Conservation (phyloP, 2,113 vertebrate species). For the Puffinus mauretanicus region DNA sequence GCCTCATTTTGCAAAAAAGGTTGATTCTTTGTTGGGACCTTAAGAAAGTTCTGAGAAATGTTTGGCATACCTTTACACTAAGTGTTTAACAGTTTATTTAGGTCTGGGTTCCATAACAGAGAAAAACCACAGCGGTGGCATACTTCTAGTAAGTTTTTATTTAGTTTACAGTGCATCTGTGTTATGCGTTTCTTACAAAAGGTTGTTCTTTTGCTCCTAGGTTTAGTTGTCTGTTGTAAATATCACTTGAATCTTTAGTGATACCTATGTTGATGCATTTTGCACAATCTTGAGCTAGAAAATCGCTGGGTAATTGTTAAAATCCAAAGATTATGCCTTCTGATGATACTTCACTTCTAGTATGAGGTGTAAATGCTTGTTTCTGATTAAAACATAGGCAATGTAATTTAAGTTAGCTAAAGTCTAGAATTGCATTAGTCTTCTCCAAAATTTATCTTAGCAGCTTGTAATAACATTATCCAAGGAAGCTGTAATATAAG, state of each 20-base stretch:
- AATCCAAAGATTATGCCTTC: background rate
- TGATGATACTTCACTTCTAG: background rate
- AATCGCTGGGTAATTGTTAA: background rate
- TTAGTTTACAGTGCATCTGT: constrained; percentile 46
- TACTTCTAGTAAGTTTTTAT: constrained; percentile 56
- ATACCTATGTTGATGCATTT: accelerated
- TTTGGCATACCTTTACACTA: constrained; percentile 80
- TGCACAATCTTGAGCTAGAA: background rate
- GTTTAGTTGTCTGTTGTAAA: background rate
- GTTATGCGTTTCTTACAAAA: constrained; percentile 10
- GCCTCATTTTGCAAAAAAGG: constrained; percentile 75
- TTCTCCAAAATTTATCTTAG: background rate
- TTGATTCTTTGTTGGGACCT: constrained; percentile 78
- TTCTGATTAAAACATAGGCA: background rate
- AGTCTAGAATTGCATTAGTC: background rate
- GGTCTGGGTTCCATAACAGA: constrained; percentile 70
- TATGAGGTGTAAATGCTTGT: background rate
- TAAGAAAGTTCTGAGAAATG: constrained; percentile 77
- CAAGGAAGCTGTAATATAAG: background rate
- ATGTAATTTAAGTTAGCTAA: background rate
- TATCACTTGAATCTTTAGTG: background rate
- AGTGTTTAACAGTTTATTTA: constrained; percentile 80
- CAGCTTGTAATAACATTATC: background rate
- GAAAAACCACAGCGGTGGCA: constrained; percentile 43
- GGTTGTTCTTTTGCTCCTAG: constrained; percentile 26